A percentile compares a stretch with the other conserved stretches of the same genome.
Conservation (phyloP, 2,113 vertebrate species). For the Bufo gargarizans region DNA sequence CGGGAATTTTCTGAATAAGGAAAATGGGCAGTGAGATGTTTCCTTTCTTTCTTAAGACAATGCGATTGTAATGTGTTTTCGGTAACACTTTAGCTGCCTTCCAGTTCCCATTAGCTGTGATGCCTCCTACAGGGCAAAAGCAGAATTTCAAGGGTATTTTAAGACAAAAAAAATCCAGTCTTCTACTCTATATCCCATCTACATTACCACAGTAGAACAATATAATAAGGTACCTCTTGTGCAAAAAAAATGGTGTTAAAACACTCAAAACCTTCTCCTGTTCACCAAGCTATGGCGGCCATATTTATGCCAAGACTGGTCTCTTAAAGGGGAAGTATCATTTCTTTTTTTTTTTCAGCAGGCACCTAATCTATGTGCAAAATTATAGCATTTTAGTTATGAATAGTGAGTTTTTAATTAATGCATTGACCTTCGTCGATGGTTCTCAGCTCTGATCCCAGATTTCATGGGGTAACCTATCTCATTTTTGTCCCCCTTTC, state of each 20-base stretch:
- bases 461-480: background rate
- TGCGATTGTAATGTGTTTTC: constrained; percentile 57
- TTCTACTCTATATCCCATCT: constrained; percentile 16
- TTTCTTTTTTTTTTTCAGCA: background rate
- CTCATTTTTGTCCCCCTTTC: background rate
- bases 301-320: constrained; percentile 3
- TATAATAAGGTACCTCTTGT: constrained; percentile 33
- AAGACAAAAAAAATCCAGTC: constrained; percentile 9
- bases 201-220: constrained; percentile 53
- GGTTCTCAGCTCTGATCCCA: background rate
- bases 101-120: constrained; percentile 32
- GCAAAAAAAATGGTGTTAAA: constrained; percentile 10
- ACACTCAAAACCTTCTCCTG: background rate
- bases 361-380: background rate
- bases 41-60: constrained; percentile 45
- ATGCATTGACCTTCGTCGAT: background rate
- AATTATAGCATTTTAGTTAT: background rate
- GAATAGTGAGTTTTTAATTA: background rate
- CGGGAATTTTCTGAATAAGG: constrained; percentile 3
- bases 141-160: constrained; percentile 28
- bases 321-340: constrained; percentile 45
- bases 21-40: constrained; percentile 15
- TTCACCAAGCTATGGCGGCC: constrained; percentile 18
- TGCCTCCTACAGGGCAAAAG: constrained; percentile 12
- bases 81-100: constrained; percentile 53